A percentile compares a stretch with the other conserved stretches of the same genome.
phyloP scores from a whole-genome alignment of 2,797 vertebrate genomes.

The Pangasius krempfi region DNA sequence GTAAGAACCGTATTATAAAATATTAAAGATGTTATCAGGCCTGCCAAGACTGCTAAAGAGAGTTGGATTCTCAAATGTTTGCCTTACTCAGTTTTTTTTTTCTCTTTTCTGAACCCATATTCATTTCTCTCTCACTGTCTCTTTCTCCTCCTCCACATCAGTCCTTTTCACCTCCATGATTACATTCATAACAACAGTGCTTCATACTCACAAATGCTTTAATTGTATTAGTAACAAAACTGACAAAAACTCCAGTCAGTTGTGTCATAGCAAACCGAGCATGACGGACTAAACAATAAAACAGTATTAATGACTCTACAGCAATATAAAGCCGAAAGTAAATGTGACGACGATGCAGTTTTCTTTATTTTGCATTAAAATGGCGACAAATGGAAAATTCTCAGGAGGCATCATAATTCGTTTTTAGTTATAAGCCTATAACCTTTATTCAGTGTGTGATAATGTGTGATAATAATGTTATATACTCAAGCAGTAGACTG shows the following conservation, averaged over 20 bases:
- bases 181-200: neutral
- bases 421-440: neutral
- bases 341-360: neutral
- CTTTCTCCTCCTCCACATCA: neutral
- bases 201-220: slow-evolving; percentile 2
- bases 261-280: neutral
- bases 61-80: slow-evolving; percentile 48
- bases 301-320: neutral
- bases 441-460: neutral
- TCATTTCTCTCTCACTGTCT: slow-evolving; percentile 29
- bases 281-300: neutral
- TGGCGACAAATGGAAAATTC: neutral
- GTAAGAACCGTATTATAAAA: slow-evolving; percentile 77
- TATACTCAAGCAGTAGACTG: neutral
- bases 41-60: slow-evolving; percentile 67
- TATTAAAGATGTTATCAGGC: slow-evolving; percentile 80
- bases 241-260: neutral
- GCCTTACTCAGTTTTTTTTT: slow-evolving; percentile 24
- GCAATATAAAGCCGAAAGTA: neutral
- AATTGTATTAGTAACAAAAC: neutral
- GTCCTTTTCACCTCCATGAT: neutral
- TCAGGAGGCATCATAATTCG: neutral
- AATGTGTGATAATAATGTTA: neutral
- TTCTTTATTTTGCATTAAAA: slow-evolving; percentile 5
- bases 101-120: slow-evolving; percentile 26